phyloP scores from a whole-genome alignment of 2,113 vertebrate genomes.

The Chamaea fasciata region DNA sequence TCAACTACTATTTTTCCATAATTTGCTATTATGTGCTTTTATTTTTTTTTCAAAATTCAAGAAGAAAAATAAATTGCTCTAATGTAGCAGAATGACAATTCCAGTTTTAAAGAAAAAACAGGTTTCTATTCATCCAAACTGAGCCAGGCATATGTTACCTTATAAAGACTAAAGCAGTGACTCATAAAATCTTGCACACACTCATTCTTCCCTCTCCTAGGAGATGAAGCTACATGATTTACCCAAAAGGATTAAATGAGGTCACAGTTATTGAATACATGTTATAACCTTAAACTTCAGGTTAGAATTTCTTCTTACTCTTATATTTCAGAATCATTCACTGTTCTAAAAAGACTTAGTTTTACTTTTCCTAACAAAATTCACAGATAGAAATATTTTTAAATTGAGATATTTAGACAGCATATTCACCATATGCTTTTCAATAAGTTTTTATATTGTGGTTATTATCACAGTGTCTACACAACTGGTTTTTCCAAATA shows the following conservation, averaged over 20 bases:
- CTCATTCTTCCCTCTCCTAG: neutral
- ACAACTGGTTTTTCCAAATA: neutral
- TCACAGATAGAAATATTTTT: neutral
- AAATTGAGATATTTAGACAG: neutral
- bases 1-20: neutral
- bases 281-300: neutral
- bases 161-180: slow-evolving; percentile 2
- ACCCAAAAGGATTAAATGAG: slow-evolving; percentile 35
- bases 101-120: neutral
- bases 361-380: neutral
- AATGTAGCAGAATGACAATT: neutral
- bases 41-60: neutral
- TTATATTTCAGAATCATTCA: neutral
- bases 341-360: neutral
- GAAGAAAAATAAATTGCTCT: neutral
- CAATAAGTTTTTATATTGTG: neutral
- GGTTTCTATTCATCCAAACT: neutral
- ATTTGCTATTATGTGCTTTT: neutral
- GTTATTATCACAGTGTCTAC: neutral
- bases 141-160: neutral
- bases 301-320: neutral
- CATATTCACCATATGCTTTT: neutral
- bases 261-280: neutral
- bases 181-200: neutral
- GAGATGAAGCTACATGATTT: neutral